Evolutionary conservation across 2,113 vertebrate species (phyloP).

Genomic region (Halcyon malimbica): DNA sequence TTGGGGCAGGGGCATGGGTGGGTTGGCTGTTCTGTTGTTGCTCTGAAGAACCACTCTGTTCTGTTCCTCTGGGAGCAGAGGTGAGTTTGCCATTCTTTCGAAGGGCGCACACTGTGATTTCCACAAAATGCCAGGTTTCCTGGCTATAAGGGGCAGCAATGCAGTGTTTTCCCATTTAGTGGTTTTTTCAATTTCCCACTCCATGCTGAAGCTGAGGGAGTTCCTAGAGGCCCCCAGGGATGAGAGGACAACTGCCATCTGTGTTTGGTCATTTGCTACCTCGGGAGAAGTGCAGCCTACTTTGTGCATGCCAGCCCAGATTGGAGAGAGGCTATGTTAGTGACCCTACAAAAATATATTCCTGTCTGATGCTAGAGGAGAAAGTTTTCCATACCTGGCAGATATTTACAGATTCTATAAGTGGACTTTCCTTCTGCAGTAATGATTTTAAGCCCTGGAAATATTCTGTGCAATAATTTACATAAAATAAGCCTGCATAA

Average conservation of each 20-base stretch:
- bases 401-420: not conserved
- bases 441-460: not conserved
- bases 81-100: not conserved
- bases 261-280: not conserved
- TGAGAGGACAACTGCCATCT: not conserved
- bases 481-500: not conserved
- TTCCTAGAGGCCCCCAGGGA: not conserved
- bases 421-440: not conserved
- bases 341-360: not conserved
- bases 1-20: fast-evolving
- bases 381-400: not conserved
- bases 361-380: not conserved
- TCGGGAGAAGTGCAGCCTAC: not conserved
- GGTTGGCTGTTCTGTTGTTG: not conserved
- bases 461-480: not conserved
- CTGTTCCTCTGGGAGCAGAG: not conserved
- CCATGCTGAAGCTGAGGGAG: not conserved
- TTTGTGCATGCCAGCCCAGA: not conserved
- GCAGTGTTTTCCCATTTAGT: not conserved
- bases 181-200: not conserved
- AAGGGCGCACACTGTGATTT: not conserved
- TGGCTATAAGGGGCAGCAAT: not conserved
- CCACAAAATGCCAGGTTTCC: not conserved
- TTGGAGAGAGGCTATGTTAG: not conserved
- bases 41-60: not conserved